Conservation (phyloP, 2,888 invertebrate genomes). For the Himalopsyche tibetana region DNA sequence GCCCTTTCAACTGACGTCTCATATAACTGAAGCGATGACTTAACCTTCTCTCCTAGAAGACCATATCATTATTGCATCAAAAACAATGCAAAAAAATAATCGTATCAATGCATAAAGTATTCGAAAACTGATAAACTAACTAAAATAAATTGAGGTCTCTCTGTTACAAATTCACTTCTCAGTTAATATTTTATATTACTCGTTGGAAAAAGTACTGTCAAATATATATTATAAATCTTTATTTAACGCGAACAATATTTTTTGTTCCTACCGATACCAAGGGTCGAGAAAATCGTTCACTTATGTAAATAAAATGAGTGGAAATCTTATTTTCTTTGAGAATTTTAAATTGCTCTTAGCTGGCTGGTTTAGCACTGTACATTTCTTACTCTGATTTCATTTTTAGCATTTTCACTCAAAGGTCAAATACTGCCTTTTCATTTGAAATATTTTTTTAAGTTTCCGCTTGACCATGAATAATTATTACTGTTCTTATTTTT, state of each 20-base stretch:
- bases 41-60: too few species aligned
- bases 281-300: conserved; percentile 21
- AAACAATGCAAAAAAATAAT: too few species aligned
- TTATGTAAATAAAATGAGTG: conserved; percentile 19
- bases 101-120: too few species aligned
- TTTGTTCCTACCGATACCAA: conserved; percentile 8
- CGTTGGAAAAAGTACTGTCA: not conserved
- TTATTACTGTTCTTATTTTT: not conserved
- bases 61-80: too few species aligned
- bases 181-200: not conserved
- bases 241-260: not conserved
- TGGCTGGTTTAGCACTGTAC: not conserved
- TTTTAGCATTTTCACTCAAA: conserved; percentile 17
- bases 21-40: too few species aligned
- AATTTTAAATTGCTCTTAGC: not conserved
- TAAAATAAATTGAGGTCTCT: too few species aligned
- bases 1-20: too few species aligned
- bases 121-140: too few species aligned
- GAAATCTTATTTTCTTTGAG: not conserved
- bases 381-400: not conserved
- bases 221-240: not conserved
- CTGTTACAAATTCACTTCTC: not conserved
- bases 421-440: not conserved
- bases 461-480: not conserved
- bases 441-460: not conserved